These are phyloP conservation scores for Noctua comes DNA, from an alignment of 2,888 invertebrate genomes.

Conservation along the genomic window DNA sequence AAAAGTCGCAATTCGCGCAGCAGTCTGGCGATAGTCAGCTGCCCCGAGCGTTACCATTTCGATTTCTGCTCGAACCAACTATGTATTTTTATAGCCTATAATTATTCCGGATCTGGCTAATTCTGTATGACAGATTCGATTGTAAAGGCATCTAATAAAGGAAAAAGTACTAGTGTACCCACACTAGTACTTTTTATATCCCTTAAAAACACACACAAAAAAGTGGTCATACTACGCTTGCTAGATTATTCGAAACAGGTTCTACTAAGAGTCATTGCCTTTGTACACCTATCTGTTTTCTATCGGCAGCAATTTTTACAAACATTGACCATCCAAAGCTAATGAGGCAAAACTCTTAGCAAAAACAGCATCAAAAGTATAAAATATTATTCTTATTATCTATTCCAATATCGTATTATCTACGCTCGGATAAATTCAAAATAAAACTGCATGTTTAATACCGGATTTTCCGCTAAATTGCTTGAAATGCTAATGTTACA, in stretches of 20 bases:
- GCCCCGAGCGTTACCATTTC: not conserved
- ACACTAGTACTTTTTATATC: not conserved
- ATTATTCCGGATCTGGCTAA: not conserved
- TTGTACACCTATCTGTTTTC: not conserved
- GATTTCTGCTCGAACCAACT: not conserved
- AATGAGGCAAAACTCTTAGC: not conserved
- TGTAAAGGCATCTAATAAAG: not conserved
- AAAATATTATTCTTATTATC: slow-evolving; percentile 2
- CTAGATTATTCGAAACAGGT: not conserved
- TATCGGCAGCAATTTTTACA: not conserved
- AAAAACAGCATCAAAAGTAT: not conserved
- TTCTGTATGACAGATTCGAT: not conserved
- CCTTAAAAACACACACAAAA: not conserved
- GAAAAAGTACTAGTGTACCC: not conserved
- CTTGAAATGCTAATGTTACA: slow-evolving; percentile 13
- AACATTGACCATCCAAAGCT: not conserved
- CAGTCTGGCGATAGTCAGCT: not conserved
- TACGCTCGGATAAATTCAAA: slow-evolving; percentile 10
- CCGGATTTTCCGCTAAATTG: slow-evolving; percentile 7
- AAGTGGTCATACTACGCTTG: not conserved
- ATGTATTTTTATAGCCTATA: not conserved
- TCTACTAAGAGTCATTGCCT: not conserved
- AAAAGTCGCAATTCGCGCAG: not conserved
- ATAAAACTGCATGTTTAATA: slow-evolving; percentile 12
- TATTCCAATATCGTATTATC: slow-evolving; percentile 12